A percentile compares a stretch with the other conserved stretches of the same genome.
Evolutionary conservation across 2,113 vertebrate species (phyloP).

Genomic region (Taurulus bubalis): DNA sequence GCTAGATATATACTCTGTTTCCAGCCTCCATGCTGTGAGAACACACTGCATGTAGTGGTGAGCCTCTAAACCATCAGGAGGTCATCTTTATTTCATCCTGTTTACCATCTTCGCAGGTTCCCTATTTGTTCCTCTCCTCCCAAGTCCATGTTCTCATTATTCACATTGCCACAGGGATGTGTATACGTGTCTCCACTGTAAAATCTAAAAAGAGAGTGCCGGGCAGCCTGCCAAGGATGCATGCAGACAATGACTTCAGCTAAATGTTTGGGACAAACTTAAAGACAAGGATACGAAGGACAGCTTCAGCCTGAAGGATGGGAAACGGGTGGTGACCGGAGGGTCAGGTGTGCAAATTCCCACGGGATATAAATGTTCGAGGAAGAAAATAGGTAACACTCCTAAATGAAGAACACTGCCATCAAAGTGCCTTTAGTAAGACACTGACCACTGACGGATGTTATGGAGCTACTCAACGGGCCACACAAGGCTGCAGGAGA

Average conservation of each 20-base stretch:
- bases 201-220: conserved; percentile 48
- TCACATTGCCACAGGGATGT: conserved; percentile 60
- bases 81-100: conserved; percentile 62
- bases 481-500: not conserved
- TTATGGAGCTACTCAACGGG: not conserved
- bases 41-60: not conserved
- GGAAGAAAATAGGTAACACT: conserved; percentile 14
- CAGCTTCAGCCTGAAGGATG: not conserved
- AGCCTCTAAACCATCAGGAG: conserved; percentile 42
- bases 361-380: not conserved
- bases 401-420: conserved; percentile 11
- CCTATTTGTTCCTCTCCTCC: conserved; percentile 64
- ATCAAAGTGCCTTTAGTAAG: conserved; percentile 13
- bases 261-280: conserved; percentile 60
- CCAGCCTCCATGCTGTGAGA: conserved; percentile 9
- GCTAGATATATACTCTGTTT: conserved; percentile 8
- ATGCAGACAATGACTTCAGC: conserved; percentile 45
- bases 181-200: conserved; percentile 57
- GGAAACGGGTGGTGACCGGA: not conserved
- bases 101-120: conserved; percentile 51
- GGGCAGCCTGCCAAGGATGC: conserved; percentile 61
- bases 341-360: conserved; percentile 4
- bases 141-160: conserved; percentile 70
- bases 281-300: conserved; percentile 26
- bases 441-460: conserved; percentile 23